These are phyloP conservation scores for Andrena haemorrhoa DNA, from an alignment of 2,888 invertebrate genomes.

Conservation along the genomic window DNA sequence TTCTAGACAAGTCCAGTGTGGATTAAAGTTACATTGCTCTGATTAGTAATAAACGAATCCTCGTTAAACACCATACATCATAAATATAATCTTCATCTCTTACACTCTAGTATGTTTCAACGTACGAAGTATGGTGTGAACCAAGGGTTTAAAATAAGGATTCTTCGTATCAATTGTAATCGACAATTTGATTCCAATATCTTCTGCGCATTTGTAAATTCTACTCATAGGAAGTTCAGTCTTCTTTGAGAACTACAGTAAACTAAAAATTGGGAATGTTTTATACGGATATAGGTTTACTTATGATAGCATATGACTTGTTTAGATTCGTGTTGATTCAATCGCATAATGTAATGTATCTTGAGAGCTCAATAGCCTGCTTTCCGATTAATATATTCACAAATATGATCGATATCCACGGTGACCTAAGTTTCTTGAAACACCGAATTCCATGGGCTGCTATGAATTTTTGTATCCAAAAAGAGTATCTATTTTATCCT, in stretches of 20 bases:
- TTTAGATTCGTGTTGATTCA: conserved; percentile 59
- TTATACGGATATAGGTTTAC: conserved; percentile 1
- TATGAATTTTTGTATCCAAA: conserved; percentile 9
- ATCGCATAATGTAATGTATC: conserved; percentile 71
- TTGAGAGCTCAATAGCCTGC: conserved; percentile 30
- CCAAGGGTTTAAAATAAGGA: background rate
- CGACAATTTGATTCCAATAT: background rate
- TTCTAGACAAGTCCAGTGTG: conserved; percentile 61
- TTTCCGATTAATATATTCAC: conserved; percentile 10
- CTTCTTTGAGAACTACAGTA: no score
- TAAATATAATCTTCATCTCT: background rate
- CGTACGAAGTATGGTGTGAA: background rate
- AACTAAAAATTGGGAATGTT: no score
- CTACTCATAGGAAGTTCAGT: no score
- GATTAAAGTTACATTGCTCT: conserved; percentile 15
- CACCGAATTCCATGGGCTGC: conserved; percentile 66
- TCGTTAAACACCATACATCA: background rate
- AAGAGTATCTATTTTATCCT: background rate
- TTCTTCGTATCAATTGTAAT: conserved; percentile 12
- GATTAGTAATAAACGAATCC: conserved; percentile 11
- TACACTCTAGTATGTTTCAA: conserved; percentile 32
- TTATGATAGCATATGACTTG: conserved; percentile 38
- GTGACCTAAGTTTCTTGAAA: conserved; percentile 56
- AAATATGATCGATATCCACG: conserved; percentile 21
- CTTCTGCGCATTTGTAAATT: no score